These are phyloP conservation scores for Congeria kusceri DNA, from an alignment of 2,888 invertebrate species.

Conservation along the genomic window DNA sequence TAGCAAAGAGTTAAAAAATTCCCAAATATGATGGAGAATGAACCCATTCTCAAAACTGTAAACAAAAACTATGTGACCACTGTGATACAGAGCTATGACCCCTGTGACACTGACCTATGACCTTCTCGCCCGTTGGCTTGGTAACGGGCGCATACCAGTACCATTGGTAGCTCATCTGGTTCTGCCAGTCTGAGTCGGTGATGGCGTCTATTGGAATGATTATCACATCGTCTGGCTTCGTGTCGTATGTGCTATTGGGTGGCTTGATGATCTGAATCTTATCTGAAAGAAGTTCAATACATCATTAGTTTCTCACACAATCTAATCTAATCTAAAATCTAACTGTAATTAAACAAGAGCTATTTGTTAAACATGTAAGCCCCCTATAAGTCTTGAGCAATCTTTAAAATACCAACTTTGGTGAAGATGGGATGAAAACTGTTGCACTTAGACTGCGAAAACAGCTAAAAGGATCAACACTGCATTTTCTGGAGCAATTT, in stretches of 20 bases:
- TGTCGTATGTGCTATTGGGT: conserved; percentile 19
- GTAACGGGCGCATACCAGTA: conserved; percentile 9
- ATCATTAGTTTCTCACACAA: not conserved
- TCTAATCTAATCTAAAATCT: not conserved
- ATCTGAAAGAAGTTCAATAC: not conserved
- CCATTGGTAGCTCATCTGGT: conserved; percentile 25
- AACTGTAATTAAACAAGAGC: too few relatives aligned
- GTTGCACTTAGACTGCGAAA: too few relatives aligned
- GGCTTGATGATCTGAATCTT: conserved; percentile 1
- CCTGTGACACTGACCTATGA: not conserved
- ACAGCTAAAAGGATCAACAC: too few relatives aligned
- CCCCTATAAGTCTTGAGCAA: not conserved
- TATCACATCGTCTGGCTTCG: not conserved
- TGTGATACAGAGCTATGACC: too few relatives aligned
- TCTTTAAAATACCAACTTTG: not conserved
- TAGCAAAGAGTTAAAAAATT: too few relatives aligned
- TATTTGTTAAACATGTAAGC: too few relatives aligned
- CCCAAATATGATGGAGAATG: too few relatives aligned
- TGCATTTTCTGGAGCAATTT: too few relatives aligned
- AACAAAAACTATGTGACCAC: too few relatives aligned
- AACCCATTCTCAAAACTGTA: too few relatives aligned
- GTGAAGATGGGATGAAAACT: too few relatives aligned
- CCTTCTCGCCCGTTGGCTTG: not conserved
- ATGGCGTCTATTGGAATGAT: conserved; percentile 13
- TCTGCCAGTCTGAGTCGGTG: conserved; percentile 7